Conservation (phyloP, 2,888 invertebrate species). For the Sesia apiformis region DNA sequence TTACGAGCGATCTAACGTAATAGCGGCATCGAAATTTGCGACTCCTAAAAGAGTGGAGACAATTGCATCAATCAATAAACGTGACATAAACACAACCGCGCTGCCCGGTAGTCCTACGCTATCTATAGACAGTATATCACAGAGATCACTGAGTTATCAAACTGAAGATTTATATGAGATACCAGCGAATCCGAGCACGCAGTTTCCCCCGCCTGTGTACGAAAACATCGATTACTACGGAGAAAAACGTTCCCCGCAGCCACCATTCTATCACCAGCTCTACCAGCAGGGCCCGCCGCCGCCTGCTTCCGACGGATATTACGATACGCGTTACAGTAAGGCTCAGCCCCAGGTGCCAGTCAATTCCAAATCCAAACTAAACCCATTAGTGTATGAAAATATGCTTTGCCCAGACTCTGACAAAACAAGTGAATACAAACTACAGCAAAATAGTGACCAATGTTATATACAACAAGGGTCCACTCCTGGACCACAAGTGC, state of each 20-base stretch:
- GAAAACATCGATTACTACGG: conserved; percentile 89
- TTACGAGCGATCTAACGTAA: conserved; percentile 82
- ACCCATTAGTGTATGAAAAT: conserved; percentile 64
- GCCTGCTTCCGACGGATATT: conserved; percentile 61
- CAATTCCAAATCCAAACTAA: conserved; percentile 56
- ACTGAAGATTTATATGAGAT: conserved; percentile 64
- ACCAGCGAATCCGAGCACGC: conserved; percentile 50
- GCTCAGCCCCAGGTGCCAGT: conserved; percentile 89
- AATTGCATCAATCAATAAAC: conserved; percentile 64
- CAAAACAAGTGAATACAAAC: conserved; percentile 52
- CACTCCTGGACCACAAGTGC: conserved; percentile 58
- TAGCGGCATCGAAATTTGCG: conserved; percentile 84
- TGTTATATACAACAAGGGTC: conserved; percentile 58
- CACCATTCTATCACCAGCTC: conserved; percentile 77
- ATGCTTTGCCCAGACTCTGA: conserved; percentile 62
- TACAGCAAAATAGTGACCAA: conserved; percentile 44
- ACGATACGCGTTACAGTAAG: conserved; percentile 77
- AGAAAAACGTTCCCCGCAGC: conserved; percentile 70
- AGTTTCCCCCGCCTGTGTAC: conserved; percentile 76
- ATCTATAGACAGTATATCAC: conserved; percentile 76
- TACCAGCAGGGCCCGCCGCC: conserved; percentile 57
- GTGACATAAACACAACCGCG: conserved; percentile 51
- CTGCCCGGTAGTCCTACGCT: conserved; percentile 74
- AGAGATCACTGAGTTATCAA: conserved; percentile 70
- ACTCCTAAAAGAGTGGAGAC: conserved; percentile 83